Percentiles rank a stretch among this genome's conserved stretches.
Conservation (phyloP, 2,113 vertebrate species). For the Oreocharis arfaki region DNA sequence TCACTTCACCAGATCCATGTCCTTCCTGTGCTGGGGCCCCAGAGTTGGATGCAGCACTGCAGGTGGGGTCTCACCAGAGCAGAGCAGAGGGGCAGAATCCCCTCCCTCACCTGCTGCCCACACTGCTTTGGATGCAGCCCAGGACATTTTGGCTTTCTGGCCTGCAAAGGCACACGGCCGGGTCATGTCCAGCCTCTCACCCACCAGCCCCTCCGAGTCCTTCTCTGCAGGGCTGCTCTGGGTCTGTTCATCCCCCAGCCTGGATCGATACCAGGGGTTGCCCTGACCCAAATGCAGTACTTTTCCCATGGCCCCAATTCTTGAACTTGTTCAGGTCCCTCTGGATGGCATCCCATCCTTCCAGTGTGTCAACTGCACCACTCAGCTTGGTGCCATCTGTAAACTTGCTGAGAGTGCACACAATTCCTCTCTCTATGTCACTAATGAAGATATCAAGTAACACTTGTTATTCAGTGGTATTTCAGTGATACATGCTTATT, state of each 20-base stretch:
- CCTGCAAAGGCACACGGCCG: no score
- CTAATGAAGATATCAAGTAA: not conserved
- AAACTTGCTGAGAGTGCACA: not conserved
- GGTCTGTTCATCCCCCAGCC: not conserved
- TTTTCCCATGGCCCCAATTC: not conserved
- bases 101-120: not conserved
- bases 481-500: not conserved
- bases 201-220: not conserved
- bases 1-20: accelerated
- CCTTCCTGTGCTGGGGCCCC: not conserved
- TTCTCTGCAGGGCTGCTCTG: accelerated
- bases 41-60: not conserved
- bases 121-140: accelerated
- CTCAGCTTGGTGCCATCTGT: not conserved
- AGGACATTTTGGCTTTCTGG: not conserved
- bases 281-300: not conserved
- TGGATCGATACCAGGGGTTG: accelerated
- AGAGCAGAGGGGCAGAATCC: not conserved
- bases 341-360: not conserved
- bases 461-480: not conserved
- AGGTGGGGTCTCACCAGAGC: not conserved
- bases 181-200: not conserved
- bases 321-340: not conserved
- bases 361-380: not conserved
- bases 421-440: not conserved